Evolutionary conservation across 2,113 vertebrate genomes (phyloP), one percentile per base, ranked within the genome.

Genomic region (Petromus typicus): DNA sequence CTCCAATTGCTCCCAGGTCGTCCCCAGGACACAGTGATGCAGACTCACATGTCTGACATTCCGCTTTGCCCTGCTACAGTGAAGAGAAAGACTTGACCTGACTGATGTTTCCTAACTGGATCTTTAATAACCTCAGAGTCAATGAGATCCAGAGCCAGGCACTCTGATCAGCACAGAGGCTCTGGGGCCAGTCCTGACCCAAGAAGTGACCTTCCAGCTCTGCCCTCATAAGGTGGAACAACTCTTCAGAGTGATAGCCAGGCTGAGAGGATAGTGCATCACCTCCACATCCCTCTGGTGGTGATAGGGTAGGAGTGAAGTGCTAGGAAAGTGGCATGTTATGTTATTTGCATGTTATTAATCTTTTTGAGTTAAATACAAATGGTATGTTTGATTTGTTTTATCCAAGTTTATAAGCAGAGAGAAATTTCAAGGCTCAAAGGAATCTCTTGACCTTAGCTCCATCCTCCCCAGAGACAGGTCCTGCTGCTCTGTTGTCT

Each of bases 51-150:
- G 7, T 32, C 37, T 9, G n/a, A n/a, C n/a, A n/a, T n/a, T n/a
- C n/a, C 8, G 17, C 18, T 37, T 9, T 69, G n/a, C n/a, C 37
- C 22, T 40, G 7, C 8, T 22, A 1, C 18, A 10, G 20, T 20
- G n/a, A 69, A 8, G 17, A 37, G n/a, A 37, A 3, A 69, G n/a
- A 69, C 18, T 10, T 43, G 71, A 73, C 12, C n/a, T n/a, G n/a
- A n/a, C n/a, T n/a, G n/a, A n/a, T n/a, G n/a, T 7, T 1, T 3
- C 2, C 43, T 51, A 51, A 51, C 16, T 1, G 6, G 45, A 30
- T 48, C 5, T 76, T 14, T 30, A 8, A n/a, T 30, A 6, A 30
- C 7, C 43, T 1, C 7, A 25, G 71, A 13, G 23, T 45, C 23
- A 7, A 40, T 27, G 48, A 48, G 5, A 2, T 12, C 2, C 3